Evolutionary conservation across 1,140 invertebrate species (phyloP).

Genomic region (Solen grandis): DNA sequence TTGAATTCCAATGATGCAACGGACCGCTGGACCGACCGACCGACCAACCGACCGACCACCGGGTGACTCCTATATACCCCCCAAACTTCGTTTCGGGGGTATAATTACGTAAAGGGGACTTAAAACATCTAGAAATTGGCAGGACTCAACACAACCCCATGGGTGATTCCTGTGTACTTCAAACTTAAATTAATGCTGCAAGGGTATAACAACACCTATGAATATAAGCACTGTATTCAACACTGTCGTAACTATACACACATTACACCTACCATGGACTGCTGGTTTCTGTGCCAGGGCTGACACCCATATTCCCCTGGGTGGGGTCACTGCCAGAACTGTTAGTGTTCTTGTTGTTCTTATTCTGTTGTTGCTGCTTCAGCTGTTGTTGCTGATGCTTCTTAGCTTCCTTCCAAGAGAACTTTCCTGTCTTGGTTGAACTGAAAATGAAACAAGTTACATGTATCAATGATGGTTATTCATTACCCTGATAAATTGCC

Average conservation of each 20-base stretch:
- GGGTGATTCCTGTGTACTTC: too few relatives aligned
- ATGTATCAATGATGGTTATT: background rate
- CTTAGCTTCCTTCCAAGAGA: slow-evolving; percentile 76
- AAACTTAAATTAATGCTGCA: background rate
- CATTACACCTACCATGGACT: slow-evolving; percentile 60
- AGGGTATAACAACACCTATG: background rate
- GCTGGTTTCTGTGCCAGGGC: background rate
- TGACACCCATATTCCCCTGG: background rate
- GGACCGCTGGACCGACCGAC: too few relatives aligned
- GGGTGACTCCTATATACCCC: too few relatives aligned
- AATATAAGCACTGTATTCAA: background rate
- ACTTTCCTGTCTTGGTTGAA: slow-evolving; percentile 42
- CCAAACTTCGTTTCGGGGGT: too few relatives aligned
- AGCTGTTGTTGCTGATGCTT: slow-evolving; percentile 47
- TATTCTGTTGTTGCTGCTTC: slow-evolving; percentile 3
- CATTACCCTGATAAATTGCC: background rate
- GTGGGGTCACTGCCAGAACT: background rate
- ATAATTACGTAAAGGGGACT: too few relatives aligned
- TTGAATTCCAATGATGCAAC: too few relatives aligned
- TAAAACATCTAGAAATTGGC: too few relatives aligned
- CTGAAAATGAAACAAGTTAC: background rate
- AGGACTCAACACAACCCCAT: too few relatives aligned
- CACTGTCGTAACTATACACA: background rate
- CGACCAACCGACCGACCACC: too few relatives aligned
- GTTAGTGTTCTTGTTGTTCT: background rate